These are phyloP conservation scores for Nomada hirtipes DNA, from an alignment of 2,888 invertebrate species.

Conservation along the genomic window DNA sequence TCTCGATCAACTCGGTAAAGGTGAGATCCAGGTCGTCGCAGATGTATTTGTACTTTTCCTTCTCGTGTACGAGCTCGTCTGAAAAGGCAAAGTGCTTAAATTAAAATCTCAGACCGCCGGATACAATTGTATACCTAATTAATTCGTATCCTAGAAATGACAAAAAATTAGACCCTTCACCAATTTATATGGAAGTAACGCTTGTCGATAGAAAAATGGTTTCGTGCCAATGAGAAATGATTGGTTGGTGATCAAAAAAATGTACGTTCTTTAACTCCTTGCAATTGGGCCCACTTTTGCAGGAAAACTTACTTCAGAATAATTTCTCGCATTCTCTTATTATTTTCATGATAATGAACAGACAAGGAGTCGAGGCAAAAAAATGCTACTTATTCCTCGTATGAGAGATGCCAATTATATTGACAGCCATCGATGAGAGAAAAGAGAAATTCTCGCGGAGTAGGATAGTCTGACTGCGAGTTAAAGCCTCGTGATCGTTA, in stretches of 20 bases:
- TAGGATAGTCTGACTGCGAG: background rate
- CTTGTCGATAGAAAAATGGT: background rate
- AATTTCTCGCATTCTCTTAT: too few relatives aligned
- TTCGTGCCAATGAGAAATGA: background rate
- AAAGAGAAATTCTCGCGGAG: conserved; percentile 1
- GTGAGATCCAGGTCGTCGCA: conserved; percentile 99
- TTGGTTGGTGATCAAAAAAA: background rate
- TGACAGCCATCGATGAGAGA: background rate
- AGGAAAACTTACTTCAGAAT: too few relatives aligned
- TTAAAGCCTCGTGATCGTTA: conserved; percentile 27
- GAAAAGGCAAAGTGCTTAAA: conserved; percentile 81
- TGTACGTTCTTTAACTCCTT: background rate
- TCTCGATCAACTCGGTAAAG: conserved; percentile 93
- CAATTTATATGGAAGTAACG: background rate
- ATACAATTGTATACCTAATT: background rate
- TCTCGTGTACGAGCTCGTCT: conserved; percentile 98
- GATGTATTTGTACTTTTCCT: conserved; percentile 99
- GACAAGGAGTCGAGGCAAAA: conserved; percentile 11
- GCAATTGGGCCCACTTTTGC: background rate
- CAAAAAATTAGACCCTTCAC: background rate
- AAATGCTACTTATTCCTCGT: background rate
- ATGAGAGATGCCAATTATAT: background rate
- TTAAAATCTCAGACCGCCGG: conserved; percentile 10
- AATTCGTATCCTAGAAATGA: conserved; percentile 10
- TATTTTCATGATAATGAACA: too few relatives aligned